A percentile compares a stretch with the other conserved stretches of the same genome.
These are phyloP conservation scores for Phenganax subtilis DNA, from an alignment of 92 coral and sea anemone genomes.

Conservation along the genomic window DNA sequence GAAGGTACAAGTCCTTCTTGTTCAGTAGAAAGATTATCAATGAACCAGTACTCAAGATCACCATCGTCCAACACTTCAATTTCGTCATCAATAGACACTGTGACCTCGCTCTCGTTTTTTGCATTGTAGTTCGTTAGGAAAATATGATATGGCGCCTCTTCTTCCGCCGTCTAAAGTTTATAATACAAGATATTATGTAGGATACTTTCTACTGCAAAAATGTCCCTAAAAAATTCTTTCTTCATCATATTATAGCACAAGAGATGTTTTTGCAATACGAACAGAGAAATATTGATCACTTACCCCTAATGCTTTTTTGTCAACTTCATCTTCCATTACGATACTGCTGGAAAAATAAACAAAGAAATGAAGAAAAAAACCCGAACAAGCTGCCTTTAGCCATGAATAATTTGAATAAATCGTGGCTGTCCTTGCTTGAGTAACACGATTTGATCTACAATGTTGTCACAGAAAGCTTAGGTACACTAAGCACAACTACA, in stretches of 20 bases:
- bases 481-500: too few relatives aligned
- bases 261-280: not conserved
- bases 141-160: conserved; percentile 48
- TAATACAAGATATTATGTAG: too few relatives aligned
- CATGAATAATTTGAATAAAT: not conserved
- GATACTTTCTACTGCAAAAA: too few relatives aligned
- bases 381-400: not conserved
- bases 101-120: conserved; percentile 62
- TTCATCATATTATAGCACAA: not conserved
- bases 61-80: conserved; percentile 65
- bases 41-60: conserved; percentile 57
- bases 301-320: conserved; percentile 16
- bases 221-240: too few relatives aligned
- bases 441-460: too few relatives aligned
- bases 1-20: conserved; percentile 81
- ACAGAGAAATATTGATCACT: not conserved
- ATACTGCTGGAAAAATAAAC: not conserved
- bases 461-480: too few relatives aligned
- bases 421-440: too few relatives aligned
- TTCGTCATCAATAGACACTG: conserved; percentile 72
- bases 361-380: not conserved
- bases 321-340: conserved; percentile 32
- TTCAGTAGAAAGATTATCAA: conserved; percentile 60
- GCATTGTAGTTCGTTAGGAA: conserved; percentile 75
- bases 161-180: conserved; percentile 27